Evolutionary conservation across 2,888 invertebrate genomes (phyloP).

Genomic region (Oscheius onirici): DNA sequence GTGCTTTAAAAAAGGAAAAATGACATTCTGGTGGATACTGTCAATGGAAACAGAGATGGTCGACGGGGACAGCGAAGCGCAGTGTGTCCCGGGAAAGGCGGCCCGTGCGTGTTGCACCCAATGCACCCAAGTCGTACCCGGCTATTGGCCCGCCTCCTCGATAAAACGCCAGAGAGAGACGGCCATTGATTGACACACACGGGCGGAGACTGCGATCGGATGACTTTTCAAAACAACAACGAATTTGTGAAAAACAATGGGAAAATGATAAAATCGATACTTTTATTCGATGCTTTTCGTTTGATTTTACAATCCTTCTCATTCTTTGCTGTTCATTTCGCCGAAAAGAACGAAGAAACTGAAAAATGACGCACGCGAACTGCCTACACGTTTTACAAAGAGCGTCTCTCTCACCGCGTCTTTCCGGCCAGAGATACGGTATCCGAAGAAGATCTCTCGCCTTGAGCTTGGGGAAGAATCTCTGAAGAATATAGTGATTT

Average conservation of each 20-base stretch:
- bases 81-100: background rate
- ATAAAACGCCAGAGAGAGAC: background rate
- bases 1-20: background rate
- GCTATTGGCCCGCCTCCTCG: conserved; percentile 3
- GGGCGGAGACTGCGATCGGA: conserved; percentile 6
- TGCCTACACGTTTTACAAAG: conserved; percentile 3
- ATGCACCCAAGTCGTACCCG: background rate
- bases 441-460: too few relatives aligned
- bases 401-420: background rate
- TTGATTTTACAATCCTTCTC: background rate
- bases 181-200: conserved; percentile 10
- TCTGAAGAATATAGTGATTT: too few relatives aligned
- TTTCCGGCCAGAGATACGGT: background rate
- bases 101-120: background rate
- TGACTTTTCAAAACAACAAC: conserved; percentile 4
- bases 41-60: background rate
- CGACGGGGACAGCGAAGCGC: background rate
- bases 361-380: conserved; percentile 1
- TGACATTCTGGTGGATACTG: background rate
- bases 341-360: background rate
- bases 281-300: too few relatives aligned
- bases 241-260: too few relatives aligned
- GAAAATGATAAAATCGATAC: too few relatives aligned
- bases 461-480: too few relatives aligned
- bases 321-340: background rate